Evolutionary conservation across 2,888 invertebrate species (phyloP).

Genomic region (Frankliniella fusca): DNA sequence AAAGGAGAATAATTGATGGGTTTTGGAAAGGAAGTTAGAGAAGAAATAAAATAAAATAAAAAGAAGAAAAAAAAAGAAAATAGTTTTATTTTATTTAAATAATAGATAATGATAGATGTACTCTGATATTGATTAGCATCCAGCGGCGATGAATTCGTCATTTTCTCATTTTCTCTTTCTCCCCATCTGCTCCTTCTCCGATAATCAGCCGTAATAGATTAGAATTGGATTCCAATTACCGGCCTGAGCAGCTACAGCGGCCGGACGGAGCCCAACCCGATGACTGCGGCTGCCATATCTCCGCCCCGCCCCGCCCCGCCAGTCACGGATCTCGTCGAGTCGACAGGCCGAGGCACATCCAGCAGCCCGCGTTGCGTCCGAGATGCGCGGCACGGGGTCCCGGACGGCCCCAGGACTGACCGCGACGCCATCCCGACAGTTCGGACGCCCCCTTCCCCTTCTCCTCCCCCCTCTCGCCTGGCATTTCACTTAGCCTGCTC

Average conservation of each 20-base stretch:
- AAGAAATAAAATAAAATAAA: too few relatives aligned
- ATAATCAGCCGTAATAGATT: slow-evolving; percentile 23
- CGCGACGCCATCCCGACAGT: too few relatives aligned
- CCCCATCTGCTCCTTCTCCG: not conserved
- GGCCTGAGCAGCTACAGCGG: not conserved
- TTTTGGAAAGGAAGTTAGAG: too few relatives aligned
- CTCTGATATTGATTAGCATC: not conserved
- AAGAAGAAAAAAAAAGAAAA: too few relatives aligned
- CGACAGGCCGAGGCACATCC: too few relatives aligned
- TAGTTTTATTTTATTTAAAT: too few relatives aligned
- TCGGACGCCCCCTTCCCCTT: not conserved
- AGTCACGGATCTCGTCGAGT: not conserved
- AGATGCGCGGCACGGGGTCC: not conserved
- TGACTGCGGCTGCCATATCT: not conserved
- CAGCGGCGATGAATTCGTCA: slow-evolving; percentile 15
- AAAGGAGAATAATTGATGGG: too few relatives aligned
- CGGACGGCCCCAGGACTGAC: too few relatives aligned
- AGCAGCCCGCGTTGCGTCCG: not conserved
- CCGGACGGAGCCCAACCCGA: too few relatives aligned
- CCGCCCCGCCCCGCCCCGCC: not conserved
- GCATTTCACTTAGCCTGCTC: not conserved
- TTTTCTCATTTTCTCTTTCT: slow-evolving; percentile 7
- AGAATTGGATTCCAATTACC: slow-evolving; percentile 19
- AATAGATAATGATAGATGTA: too few relatives aligned
- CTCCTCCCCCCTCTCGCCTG: not conserved